These are phyloP conservation scores for Hydractinia symbiolongicarpus DNA, from an alignment of 30 jellyfish, hydroid and myxozoan genomes.

Conservation along the genomic window DNA sequence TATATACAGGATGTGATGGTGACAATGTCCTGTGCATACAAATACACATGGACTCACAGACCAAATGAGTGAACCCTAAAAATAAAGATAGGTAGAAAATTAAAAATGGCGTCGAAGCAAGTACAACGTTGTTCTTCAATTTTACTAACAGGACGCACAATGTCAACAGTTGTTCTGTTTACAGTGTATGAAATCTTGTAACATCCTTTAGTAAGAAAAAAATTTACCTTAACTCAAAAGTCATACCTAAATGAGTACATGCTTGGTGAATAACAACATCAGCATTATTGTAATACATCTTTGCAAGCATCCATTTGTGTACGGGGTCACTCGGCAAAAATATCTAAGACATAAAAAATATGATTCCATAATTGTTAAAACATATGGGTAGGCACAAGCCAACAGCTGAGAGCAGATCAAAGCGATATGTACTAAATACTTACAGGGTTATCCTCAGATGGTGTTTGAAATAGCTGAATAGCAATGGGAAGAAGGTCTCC, in stretches of 20 bases:
- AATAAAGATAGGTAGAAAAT: slow-evolving; percentile 15
- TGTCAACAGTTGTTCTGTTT: too few species aligned
- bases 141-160: too few species aligned
- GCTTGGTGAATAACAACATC: slow-evolving; percentile 39
- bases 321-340: slow-evolving; percentile 42
- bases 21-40: slow-evolving; percentile 71
- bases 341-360: slow-evolving; percentile 1
- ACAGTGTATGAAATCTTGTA: too few species aligned
- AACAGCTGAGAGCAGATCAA: too few species aligned
- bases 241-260: too few species aligned
- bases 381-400: too few species aligned
- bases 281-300: slow-evolving; percentile 42
- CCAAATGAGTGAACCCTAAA: slow-evolving; percentile 78
- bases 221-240: too few species aligned
- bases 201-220: too few species aligned
- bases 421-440: background rate
- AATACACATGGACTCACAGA: slow-evolving; percentile 72
- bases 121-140: too few species aligned
- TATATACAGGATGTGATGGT: slow-evolving; percentile 86
- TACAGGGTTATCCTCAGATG: slow-evolving; percentile 78
- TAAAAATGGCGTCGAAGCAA: too few species aligned
- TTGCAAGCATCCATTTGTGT: slow-evolving; percentile 47
- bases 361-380: too few species aligned
- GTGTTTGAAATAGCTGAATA: slow-evolving; percentile 83
- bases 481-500: slow-evolving; percentile 86